A percentile compares a stretch with the other conserved stretches of the same genome.
phyloP scores from a whole-genome alignment of 2,113 vertebrate species.

The Sinocyclocheilus anophthalmus region DNA sequence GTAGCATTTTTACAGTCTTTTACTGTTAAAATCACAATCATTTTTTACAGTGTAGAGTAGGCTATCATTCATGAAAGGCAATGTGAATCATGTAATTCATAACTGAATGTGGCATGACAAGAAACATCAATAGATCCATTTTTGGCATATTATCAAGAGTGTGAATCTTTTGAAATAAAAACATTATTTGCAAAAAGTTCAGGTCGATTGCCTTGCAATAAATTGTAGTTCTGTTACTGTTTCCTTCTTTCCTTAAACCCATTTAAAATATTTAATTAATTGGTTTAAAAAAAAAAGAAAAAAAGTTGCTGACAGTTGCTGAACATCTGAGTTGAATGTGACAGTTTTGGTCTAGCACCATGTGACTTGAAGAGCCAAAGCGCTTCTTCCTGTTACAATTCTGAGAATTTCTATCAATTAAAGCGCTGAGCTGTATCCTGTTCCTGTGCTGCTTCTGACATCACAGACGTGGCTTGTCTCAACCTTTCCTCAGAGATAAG shows the following conservation, averaged over 20 bases:
- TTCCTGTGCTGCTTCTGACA: neutral
- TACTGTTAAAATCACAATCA: too few species aligned
- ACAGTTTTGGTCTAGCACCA: neutral
- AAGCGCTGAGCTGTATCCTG: conserved; percentile 45
- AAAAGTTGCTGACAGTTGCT: neutral
- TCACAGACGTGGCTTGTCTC: neutral
- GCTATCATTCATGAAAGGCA: neutral
- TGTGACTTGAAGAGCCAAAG: neutral
- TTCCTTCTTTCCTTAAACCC: too few species aligned
- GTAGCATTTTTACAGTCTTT: too few species aligned
- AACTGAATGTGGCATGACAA: neutral
- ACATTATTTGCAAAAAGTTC: neutral
- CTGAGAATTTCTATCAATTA: conserved; percentile 33
- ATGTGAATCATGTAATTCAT: neutral
- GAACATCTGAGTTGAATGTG: neutral
- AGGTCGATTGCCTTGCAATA: too few species aligned
- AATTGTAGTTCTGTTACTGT: too few species aligned
- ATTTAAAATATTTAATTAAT: too few species aligned
- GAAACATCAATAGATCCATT: neutral
- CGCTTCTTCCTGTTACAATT: conserved; percentile 23
- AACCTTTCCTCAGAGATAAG: neutral
- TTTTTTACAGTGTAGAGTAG: too few species aligned
- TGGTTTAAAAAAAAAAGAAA: too few species aligned
- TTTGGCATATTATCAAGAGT: neutral
- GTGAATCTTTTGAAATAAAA: neutral